A percentile compares a stretch with the other conserved stretches of the same genome.
Conservation (phyloP, 2,797 vertebrate genomes). For the Meriones psammophilus region DNA sequence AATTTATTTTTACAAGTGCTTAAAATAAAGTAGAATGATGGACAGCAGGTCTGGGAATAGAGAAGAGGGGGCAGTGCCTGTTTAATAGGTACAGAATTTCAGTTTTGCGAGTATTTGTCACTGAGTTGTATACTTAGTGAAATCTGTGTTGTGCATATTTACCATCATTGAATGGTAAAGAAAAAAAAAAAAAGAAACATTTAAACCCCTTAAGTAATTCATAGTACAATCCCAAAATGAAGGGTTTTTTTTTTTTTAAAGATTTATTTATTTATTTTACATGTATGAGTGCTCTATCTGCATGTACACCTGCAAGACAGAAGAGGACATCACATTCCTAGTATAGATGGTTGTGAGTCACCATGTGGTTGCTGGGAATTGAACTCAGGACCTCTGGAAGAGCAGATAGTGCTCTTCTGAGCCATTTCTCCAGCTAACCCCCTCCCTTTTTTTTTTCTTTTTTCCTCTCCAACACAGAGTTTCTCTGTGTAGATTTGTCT, state of each 20-base stretch:
- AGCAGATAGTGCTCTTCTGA: too few species aligned
- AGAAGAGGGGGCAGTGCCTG: not conserved
- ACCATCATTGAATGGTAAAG: not conserved
- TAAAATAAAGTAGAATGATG: not conserved
- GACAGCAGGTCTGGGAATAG: not conserved
- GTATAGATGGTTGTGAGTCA: too few species aligned
- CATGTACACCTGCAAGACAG: too few species aligned
- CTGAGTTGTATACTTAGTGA: not conserved
- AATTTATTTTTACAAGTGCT: not conserved
- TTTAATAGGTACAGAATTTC: not conserved
- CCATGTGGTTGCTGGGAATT: too few species aligned
- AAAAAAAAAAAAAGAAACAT: not conserved
- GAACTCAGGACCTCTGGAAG: too few species aligned
- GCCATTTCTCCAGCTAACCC: too few species aligned
- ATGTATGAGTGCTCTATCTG: too few species aligned
- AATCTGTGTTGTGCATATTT: not conserved
- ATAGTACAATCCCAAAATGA: not conserved
- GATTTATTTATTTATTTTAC: too few species aligned
- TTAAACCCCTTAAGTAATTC: slow-evolving; percentile 40
- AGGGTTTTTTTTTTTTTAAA: too few species aligned
- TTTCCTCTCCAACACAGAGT: not conserved
- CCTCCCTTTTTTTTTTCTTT: too few species aligned
- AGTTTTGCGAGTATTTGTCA: not conserved
- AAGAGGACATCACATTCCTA: too few species aligned
- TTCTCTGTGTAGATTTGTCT: not conserved